A percentile compares a stretch with the other conserved stretches of the same genome.
Evolutionary conservation across 2,888 invertebrate species (phyloP).

Genomic region (Coecobrya sp.): DNA sequence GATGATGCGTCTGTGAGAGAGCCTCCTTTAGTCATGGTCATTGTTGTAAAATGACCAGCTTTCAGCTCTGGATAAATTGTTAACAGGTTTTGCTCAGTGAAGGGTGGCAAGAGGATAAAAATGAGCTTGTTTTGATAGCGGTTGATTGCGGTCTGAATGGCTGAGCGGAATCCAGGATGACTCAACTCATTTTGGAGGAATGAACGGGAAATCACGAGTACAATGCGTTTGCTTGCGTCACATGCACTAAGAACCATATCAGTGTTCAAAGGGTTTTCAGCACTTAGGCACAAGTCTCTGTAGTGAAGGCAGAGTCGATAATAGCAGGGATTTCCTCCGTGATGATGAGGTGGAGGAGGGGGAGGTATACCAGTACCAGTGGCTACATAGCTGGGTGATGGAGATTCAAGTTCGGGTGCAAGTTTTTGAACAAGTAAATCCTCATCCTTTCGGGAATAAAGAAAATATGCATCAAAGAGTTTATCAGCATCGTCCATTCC

Average conservation of each 20-base stretch:
- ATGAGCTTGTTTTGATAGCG: constrained; percentile 90
- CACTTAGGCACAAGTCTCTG: constrained; percentile 89
- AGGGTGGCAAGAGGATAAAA: constrained; percentile 88
- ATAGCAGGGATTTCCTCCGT: constrained; percentile 87
- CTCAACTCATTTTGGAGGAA: constrained; percentile 96
- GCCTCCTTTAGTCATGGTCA: constrained; percentile 17
- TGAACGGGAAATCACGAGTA: constrained; percentile 95
- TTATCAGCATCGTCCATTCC: constrained; percentile 87
- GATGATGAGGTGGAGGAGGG: constrained; percentile 82
- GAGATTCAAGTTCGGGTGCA: constrained; percentile 88
- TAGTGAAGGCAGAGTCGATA: constrained; percentile 92
- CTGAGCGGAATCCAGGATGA: constrained; percentile 95
- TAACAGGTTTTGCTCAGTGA: constrained; percentile 78
- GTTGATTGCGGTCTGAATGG: constrained; percentile 92
- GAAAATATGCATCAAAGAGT: constrained; percentile 95
- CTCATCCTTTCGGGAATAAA: constrained; percentile 96
- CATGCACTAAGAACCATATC: constrained; percentile 89
- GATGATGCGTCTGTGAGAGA: background rate
- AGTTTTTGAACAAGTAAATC: constrained; percentile 89
- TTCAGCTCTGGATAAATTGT: constrained; percentile 80
- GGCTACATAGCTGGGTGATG: constrained; percentile 1
- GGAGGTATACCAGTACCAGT: constrained; percentile 89
- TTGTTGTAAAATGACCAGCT: constrained; percentile 46
- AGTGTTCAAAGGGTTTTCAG: constrained; percentile 87
- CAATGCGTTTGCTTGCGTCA: constrained; percentile 90